These are phyloP conservation scores for Amphiprion percula DNA, from an alignment of 2,113 vertebrate species.

Conservation along the genomic window DNA sequence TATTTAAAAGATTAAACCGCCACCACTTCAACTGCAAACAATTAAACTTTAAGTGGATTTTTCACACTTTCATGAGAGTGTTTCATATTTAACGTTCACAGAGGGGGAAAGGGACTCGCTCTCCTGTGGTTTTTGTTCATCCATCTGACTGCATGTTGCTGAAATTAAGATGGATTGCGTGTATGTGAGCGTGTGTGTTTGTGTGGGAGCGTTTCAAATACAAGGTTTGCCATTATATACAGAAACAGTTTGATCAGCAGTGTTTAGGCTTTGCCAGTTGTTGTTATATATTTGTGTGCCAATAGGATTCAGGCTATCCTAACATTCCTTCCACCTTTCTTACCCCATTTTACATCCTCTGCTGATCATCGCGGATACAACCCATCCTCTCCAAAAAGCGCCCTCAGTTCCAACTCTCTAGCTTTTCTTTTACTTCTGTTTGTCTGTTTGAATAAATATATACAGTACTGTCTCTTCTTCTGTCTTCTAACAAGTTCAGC, in stretches of 20 bases:
- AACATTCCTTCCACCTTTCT: conserved; percentile 64
- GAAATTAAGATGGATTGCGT: conserved; percentile 48
- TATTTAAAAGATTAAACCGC: conserved; percentile 71
- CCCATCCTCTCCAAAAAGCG: neutral
- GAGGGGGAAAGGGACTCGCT: conserved; percentile 11
- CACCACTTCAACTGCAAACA: conserved; percentile 66
- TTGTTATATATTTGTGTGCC: conserved; percentile 71
- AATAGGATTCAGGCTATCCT: conserved; percentile 77
- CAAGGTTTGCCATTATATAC: conserved; percentile 59
- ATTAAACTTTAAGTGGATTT: conserved; percentile 64
- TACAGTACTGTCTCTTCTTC: conserved; percentile 51
- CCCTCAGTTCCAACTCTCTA: conserved; percentile 36
- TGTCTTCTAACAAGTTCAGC: conserved; percentile 62
- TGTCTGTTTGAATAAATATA: conserved; percentile 70
- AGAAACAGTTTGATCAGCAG: conserved; percentile 52
- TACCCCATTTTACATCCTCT: conserved; percentile 48
- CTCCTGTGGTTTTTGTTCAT: conserved; percentile 27
- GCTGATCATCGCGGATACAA: conserved; percentile 19
- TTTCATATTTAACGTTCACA: conserved; percentile 47
- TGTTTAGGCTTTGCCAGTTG: conserved; percentile 50
- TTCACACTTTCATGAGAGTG: conserved; percentile 47
- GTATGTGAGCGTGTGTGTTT: neutral
- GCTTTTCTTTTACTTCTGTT: conserved; percentile 47
- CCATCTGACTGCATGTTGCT: conserved; percentile 38
- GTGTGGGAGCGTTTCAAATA: conserved; percentile 7